Base-by-base conservation (phyloP, 2,888 invertebrate species). In the Eilema depressum region DNA sequence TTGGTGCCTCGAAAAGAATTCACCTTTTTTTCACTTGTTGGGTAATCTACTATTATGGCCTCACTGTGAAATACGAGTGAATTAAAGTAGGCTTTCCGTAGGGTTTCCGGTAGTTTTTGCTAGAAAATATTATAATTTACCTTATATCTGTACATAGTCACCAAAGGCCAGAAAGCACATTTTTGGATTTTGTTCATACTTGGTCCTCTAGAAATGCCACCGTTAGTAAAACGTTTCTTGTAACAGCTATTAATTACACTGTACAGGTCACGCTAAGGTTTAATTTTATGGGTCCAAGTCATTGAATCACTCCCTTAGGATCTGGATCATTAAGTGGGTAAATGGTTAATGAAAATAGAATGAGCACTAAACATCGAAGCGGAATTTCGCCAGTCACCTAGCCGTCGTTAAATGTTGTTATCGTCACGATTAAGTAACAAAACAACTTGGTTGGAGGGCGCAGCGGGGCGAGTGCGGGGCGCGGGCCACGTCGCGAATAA, bases 321-420 rank as follows among this genome's bases (percentile, higher is more conserved):
- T 93, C 90, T 91, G 92, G 93, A 94, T 93, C 95, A 95, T 95
- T 95, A 95, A 95, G 94, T 95, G 94, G 92, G 91, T 93, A 93
- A 95, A 95, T 94, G 95, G 94, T 94, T 95, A 95, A 95, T 95
- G 95, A 95, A 95, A 95, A 95, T 92, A 93, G 94, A 95, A 95
- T 94, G 95, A 95, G 94, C 90, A 95, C 95, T 95, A 95, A 95
- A 95, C 94, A 95, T 95, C 92, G 93, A 89, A 91, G 94, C 92
- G 93, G 92, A 94, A 93, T 94, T 95, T 93, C 88, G 94, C 95
- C 92, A 95, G 95, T 95, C 95, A 95, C 95, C 95, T 95, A 94
- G 94, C 91, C 92, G 93, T 95, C 95, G 93, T 95, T 95, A 95
- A 95, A 95, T 89, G 93, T 91, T 91, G 95, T 95, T 95, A 95